Evolutionary conservation across 2,113 vertebrate species (phyloP).

Genomic region (Podiceps cristatus): DNA sequence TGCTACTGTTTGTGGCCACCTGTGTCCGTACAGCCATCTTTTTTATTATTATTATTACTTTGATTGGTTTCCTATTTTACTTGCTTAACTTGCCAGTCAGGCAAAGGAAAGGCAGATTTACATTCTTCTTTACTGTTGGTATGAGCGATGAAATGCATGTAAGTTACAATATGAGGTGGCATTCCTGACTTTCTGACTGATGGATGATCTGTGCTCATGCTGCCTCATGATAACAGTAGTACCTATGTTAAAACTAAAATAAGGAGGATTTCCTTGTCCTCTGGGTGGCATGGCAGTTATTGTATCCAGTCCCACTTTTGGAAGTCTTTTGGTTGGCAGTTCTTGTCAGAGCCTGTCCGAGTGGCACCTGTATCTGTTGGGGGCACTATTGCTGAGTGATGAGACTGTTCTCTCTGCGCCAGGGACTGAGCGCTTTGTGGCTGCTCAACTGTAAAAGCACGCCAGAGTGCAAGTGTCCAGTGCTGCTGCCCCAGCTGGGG

Average conservation of each 20-base stretch:
- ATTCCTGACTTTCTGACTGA: background rate
- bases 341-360: background rate
- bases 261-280: background rate
- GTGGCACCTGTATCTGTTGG: background rate
- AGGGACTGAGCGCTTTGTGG: fast-evolving
- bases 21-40: background rate
- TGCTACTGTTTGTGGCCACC: background rate
- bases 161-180: background rate
- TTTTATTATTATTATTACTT: background rate
- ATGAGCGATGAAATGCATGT: background rate
- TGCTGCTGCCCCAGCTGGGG: background rate
- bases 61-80: background rate
- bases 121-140: background rate
- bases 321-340: background rate
- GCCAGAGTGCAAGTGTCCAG: background rate
- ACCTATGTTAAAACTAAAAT: background rate
- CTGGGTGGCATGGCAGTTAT: background rate
- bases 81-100: background rate
- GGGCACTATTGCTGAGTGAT: background rate
- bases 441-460: background rate
- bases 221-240: background rate
- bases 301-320: background rate
- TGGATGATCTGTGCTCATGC: background rate
- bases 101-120: background rate
- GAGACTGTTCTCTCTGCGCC: background rate